Base-by-base conservation (phyloP, 2,113 vertebrate genomes). In the Arothron firmamentum region DNA sequence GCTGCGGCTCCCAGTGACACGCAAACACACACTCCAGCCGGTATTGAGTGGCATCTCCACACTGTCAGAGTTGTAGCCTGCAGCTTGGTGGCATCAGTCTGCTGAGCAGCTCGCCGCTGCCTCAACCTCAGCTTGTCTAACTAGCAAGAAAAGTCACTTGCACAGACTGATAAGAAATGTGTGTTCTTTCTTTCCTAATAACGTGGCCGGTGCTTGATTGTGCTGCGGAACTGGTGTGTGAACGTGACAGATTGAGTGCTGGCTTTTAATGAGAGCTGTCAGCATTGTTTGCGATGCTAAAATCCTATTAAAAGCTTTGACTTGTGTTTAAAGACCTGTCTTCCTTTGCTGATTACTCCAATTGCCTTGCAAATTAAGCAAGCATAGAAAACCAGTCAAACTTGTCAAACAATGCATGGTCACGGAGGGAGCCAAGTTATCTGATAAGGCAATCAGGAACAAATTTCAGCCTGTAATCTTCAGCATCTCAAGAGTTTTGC, bases 231-330 rank as follows among this genome's bases (percentile, higher is more conserved):
- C 31, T 34, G 11, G 34, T 38, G 34, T 38, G 34, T 12, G 8
- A 11, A 4, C 12, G 34, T 38, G 34, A 72, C 72, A 65, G 79
- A 80, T 72, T 78, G 83, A 88, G 75, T 70, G 64, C 72, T 55
- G 69, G 56, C 74, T 84, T 79, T 81, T 85, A 86, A 91, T 83
- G 79, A 83, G 84, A 84, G 82, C 79, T 85, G 87, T 87, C 82
- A 82, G 85, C 79, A 81, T 89, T 88, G 85, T 88, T 87, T 90
- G 85, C 78, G 64, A 65, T 74, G 75, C 67, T 83, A 52, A 82
- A 86, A 90, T 89, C 89, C 83, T 61, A 85, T 91, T 88, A 88
- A 80, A 85, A 85, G 79, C 81, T 86, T 84, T 84, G 67, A 60
- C 68, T 86, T 83, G 77, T 83, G 88, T 85, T 84, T 83, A 75